Base-by-base conservation (phyloP, 2,888 invertebrate genomes). In the Corythucha ciliata region DNA sequence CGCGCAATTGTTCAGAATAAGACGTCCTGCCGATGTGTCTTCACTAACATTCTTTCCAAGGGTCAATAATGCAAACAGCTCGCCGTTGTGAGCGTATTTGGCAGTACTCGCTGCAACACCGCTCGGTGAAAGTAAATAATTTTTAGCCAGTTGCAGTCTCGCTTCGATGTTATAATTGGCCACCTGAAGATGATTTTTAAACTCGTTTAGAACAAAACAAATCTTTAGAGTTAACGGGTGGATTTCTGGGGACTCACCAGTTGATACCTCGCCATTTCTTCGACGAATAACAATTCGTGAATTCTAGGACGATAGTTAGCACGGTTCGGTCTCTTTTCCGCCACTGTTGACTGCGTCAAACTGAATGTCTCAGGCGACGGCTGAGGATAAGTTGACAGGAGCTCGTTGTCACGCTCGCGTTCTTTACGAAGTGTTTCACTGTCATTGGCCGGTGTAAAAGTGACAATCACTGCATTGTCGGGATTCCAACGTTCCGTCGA, bases 11-110 rank as follows among this genome's bases (percentile, higher is more conserved):
- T 81, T 81, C 14, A 87, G 69, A 54, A 88, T 80, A 12, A 88
- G 70, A 22, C 86, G 74, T 1, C 88, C 88, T 41, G 84, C 83
- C 10, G 83, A 79, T 3, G 86, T 84, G 64, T 88, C 88, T 66
- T 87, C 87, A 0, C 84, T 84, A 36, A 88, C 72, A 63, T 82
- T 81, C 63, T 81, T 80, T 21, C 79, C 78, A 33, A 86, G 68
- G 46, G 75, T 75, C 69, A 86, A 74, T 53, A 80, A 72, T 6
- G 82, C 86, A 68, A 83, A 86, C 25, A 87, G 68, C 67, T 86
- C 85, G 14, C 83, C 84, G 18, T 78, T 75, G 59, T 78, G 75
- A 1, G 84, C 80, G 68, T 83, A 86, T 67, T 85, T 85, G 6
- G 83, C 81, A 1, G 81, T 79, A 49, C 79, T 80, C 2, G 79